Conservation (phyloP, 2,888 invertebrate species). For the Harpalus rufipes region DNA sequence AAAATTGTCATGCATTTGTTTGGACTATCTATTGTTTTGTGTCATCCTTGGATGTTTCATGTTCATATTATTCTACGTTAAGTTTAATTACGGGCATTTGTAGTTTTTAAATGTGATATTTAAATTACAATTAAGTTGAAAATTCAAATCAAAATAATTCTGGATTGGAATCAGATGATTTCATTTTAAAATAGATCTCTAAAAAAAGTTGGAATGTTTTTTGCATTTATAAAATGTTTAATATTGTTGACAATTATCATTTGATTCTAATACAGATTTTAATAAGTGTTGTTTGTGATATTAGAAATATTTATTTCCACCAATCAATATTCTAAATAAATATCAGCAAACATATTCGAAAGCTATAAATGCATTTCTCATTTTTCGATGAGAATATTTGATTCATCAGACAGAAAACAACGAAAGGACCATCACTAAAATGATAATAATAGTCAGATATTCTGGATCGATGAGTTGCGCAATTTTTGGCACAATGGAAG, state of each 20-base stretch:
- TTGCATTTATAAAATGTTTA: slow-evolving; percentile 47
- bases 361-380: slow-evolving; percentile 58
- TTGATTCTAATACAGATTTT: slow-evolving; percentile 31
- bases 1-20: slow-evolving; percentile 32
- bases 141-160: slow-evolving; percentile 34
- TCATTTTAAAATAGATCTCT: slow-evolving; percentile 36
- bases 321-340: slow-evolving; percentile 45
- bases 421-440: slow-evolving; percentile 52
- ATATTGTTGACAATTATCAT: slow-evolving; percentile 44
- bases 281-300: slow-evolving; percentile 53
- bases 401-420: slow-evolving; percentile 41
- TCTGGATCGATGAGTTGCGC: slow-evolving; percentile 17
- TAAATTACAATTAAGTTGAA: slow-evolving; percentile 41
- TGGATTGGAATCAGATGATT: slow-evolving; percentile 42
- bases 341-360: slow-evolving; percentile 57
- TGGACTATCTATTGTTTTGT: slow-evolving; percentile 34
- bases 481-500: neutral
- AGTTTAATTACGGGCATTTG: slow-evolving; percentile 51
- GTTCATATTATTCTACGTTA: slow-evolving; percentile 50
- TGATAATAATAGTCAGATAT: slow-evolving; percentile 46
- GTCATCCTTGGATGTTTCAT: slow-evolving; percentile 51
- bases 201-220: slow-evolving; percentile 22
- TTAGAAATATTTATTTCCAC: slow-evolving; percentile 27
- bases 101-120: slow-evolving; percentile 62
- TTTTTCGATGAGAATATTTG: slow-evolving; percentile 56